Base-by-base conservation (phyloP, 1,140 invertebrate genomes). In the Euwallacea similis region DNA sequence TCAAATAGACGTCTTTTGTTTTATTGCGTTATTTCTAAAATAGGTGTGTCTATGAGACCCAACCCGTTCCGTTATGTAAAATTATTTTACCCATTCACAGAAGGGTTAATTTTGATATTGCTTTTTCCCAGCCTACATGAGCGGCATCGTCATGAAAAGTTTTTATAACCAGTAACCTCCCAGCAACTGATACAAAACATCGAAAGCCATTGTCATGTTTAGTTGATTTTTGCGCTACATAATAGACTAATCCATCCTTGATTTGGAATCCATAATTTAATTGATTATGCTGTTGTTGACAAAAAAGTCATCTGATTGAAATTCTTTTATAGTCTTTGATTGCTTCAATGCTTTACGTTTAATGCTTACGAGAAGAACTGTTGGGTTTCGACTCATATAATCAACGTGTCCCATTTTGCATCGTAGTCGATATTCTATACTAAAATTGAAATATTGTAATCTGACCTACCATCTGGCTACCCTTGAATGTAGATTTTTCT, bases 381-480 rank as follows among this genome's bases (percentile, higher is more conserved):
- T 42, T 58, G 50, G 50, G 16, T 65, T 71, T 42, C 62, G 11
- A 42, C 75, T 74, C 54, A 74, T 13, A 42, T 50, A 67, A 42
- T 69, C 44, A 4, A 76, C 73, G 11, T 78, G 69, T 6, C 67
- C 73, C 33, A 76, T 60, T 53, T 54, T 61, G 21, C 76, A 69
- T n/a, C 61, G 50, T 3, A 60, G 68, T 66, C 79, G 70, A 60
- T 60, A 60, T 42, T 60, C 16, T 3, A 60, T 9, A 7, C 9
- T 41, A 42, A 60, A 60, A 41, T 21, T 15, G 42, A 42, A 60
- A 43, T 60, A 4, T 9, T 60, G 21, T 15, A 60, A 42, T 8
- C 15, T 60, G n/a, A 10, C 41, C 58, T 74, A 77, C 81, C 82
- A 83, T 0, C 79, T 54, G 2, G 78, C 77, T 10, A 81, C 74